phyloP scores from a whole-genome alignment of 1,140 invertebrate genomes.

The Megalonaias nervosa region DNA sequence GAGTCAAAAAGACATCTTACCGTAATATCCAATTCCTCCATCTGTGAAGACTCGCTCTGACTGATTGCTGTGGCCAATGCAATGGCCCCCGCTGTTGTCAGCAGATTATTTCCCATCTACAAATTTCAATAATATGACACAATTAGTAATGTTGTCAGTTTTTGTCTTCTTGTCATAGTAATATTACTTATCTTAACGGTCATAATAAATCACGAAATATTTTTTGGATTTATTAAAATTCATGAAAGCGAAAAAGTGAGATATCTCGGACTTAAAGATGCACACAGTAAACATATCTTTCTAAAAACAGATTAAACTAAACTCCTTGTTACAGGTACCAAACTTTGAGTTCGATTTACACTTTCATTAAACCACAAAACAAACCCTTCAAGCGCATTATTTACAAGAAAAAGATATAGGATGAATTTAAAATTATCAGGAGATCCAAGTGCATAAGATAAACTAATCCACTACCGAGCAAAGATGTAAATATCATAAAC shows the following conservation, averaged over 20 bases:
- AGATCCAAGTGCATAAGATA: no score
- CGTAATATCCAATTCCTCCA: conserved; percentile 65
- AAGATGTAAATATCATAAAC: no score
- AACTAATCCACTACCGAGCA: no score
- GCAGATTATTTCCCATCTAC: conserved; percentile 70
- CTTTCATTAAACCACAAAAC: no score
- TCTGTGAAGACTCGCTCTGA: conserved; percentile 58
- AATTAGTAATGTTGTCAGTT: no score
- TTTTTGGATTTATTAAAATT: not conserved
- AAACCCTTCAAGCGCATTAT: no score
- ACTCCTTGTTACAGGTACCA: no score
- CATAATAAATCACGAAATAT: not conserved
- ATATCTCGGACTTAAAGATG: not conserved
- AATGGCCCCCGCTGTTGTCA: conserved; percentile 69
- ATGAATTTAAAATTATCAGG: no score
- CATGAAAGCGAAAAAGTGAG: not conserved
- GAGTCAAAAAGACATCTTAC: conserved; percentile 42
- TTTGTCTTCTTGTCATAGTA: not conserved
- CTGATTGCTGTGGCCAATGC: conserved; percentile 64
- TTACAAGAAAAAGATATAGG: no score
- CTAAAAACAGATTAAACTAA: not conserved
- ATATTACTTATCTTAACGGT: not conserved
- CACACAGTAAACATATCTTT: not conserved
- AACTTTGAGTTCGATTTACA: no score
- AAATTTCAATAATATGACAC: conserved; percentile 3